phyloP scores from a whole-genome alignment of 2,113 vertebrate species.

The Petromus typicus region DNA sequence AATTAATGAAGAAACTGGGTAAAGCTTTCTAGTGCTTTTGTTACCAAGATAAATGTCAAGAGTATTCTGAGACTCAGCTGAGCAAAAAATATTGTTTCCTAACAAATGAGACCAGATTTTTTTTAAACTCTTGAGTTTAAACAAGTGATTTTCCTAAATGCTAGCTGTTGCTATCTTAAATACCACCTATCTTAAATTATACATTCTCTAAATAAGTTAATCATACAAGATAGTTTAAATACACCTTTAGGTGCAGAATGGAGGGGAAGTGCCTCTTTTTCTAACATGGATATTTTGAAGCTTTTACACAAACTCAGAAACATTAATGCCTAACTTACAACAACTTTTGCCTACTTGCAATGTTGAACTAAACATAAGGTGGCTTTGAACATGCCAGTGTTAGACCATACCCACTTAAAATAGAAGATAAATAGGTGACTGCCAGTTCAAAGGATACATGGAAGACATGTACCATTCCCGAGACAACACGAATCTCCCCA shows the following conservation, averaged over 20 bases:
- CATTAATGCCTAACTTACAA: conserved; percentile 62
- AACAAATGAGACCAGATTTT: conserved; percentile 62
- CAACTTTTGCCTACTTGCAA: conserved; percentile 59
- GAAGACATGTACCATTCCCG: conserved; percentile 67
- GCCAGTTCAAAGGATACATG: conserved; percentile 68
- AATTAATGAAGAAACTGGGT: conserved; percentile 66
- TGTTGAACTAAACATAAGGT: conserved; percentile 61
- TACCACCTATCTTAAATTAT: conserved; percentile 78
- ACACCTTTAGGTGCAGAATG: conserved; percentile 43
- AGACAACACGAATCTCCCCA: neutral
- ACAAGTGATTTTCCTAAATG: conserved; percentile 60
- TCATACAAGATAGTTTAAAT: conserved; percentile 73
- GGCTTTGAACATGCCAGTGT: conserved; percentile 74
- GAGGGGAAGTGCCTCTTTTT: neutral
- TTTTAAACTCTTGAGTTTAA: conserved; percentile 78
- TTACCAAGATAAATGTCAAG: conserved; percentile 61
- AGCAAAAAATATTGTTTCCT: conserved; percentile 65
- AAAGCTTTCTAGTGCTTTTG: conserved; percentile 63
- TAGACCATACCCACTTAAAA: conserved; percentile 67
- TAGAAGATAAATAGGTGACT: conserved; percentile 43
- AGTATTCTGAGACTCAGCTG: conserved; percentile 66
- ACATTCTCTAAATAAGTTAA: conserved; percentile 79
- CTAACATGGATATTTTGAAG: conserved; percentile 58
- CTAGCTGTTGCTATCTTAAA: conserved; percentile 69
- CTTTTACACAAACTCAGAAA: conserved; percentile 71